Evolutionary conservation across 2,888 invertebrate genomes (phyloP).

Genomic region (Drosophila melanosoma): DNA sequence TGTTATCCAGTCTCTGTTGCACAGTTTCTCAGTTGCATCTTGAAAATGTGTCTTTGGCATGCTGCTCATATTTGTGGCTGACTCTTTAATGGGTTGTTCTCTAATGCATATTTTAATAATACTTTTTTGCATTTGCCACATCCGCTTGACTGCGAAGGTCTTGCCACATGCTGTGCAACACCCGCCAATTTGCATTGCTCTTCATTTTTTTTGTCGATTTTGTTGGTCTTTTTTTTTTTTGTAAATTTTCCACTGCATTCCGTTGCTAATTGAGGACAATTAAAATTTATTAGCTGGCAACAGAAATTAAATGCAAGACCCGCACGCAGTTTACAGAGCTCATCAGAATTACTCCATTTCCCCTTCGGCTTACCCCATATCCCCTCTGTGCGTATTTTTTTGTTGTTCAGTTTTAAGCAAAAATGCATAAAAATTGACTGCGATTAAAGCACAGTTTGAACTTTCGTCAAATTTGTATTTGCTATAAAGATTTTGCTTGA

Average conservation of each 20-base stretch:
- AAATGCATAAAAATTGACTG: slow-evolving; percentile 7
- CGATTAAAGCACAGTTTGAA: not conserved
- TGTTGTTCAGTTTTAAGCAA: slow-evolving; percentile 14
- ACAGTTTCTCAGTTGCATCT: slow-evolving; percentile 38
- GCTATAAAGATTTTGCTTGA: not conserved
- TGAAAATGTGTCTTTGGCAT: slow-evolving; percentile 23
- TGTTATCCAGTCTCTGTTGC: slow-evolving; percentile 28
- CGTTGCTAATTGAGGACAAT: slow-evolving; percentile 77
- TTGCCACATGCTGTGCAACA: slow-evolving; percentile 25
- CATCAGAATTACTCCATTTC: slow-evolving; percentile 5
- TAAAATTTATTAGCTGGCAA: slow-evolving; percentile 81
- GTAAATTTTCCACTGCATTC: slow-evolving; percentile 69
- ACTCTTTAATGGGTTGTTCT: slow-evolving; percentile 30
- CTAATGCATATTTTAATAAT: slow-evolving; percentile 54
- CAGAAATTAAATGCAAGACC: slow-evolving; percentile 75
- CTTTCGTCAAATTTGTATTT: not conserved
- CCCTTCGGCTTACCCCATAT: not conserved
- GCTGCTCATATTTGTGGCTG: slow-evolving; percentile 8
- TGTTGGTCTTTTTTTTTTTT: slow-evolving; percentile 5
- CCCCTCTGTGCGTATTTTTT: slow-evolving; percentile 20
- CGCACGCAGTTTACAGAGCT: slow-evolving; percentile 46
- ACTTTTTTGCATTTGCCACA: slow-evolving; percentile 36
- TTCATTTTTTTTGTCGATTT: slow-evolving; percentile 12
- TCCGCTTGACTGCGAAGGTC: slow-evolving; percentile 61
- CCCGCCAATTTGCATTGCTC: slow-evolving; percentile 56